Evolutionary conservation across 2,797 vertebrate genomes (phyloP).

Genomic region (Brachymystax lenok): DNA sequence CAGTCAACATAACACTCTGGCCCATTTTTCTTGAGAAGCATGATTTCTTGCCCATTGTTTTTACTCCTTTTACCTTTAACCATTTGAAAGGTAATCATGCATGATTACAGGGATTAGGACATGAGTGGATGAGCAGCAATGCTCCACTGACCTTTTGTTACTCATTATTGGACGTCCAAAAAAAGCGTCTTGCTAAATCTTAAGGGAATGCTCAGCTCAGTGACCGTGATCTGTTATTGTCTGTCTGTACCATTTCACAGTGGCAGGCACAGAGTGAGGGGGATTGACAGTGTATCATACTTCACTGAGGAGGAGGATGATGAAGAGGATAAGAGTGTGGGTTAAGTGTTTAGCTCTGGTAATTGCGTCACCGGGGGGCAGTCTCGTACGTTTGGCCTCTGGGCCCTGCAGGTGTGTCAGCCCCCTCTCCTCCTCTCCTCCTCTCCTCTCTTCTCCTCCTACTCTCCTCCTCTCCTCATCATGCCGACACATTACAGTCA

Average conservation of each 20-base stretch:
- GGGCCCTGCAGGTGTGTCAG: constrained; percentile 72
- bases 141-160: constrained; percentile 80
- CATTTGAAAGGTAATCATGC: constrained; percentile 79
- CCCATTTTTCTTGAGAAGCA: constrained; percentile 52
- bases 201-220: constrained; percentile 73
- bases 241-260: constrained; percentile 60
- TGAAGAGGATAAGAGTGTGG: background rate
- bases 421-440: background rate
- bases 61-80: constrained; percentile 74
- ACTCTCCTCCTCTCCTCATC: background rate
- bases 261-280: constrained; percentile 64
- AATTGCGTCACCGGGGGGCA: constrained; percentile 67
- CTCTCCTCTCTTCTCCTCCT: background rate
- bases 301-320: constrained; percentile 19
- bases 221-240: constrained; percentile 75
- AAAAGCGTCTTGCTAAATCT: constrained; percentile 65
- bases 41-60: constrained; percentile 71
- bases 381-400: constrained; percentile 70
- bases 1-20: constrained; percentile 42
- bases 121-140: constrained; percentile 81
- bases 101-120: constrained; percentile 74
- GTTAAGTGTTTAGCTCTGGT: constrained; percentile 55
- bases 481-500: constrained; percentile 2
- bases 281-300: constrained; percentile 72
- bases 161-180: constrained; percentile 77